A percentile compares a stretch with the other conserved stretches of the same genome.
phyloP scores from a whole-genome alignment of 1,140 invertebrate genomes.

The Eufriesea mexicana region DNA sequence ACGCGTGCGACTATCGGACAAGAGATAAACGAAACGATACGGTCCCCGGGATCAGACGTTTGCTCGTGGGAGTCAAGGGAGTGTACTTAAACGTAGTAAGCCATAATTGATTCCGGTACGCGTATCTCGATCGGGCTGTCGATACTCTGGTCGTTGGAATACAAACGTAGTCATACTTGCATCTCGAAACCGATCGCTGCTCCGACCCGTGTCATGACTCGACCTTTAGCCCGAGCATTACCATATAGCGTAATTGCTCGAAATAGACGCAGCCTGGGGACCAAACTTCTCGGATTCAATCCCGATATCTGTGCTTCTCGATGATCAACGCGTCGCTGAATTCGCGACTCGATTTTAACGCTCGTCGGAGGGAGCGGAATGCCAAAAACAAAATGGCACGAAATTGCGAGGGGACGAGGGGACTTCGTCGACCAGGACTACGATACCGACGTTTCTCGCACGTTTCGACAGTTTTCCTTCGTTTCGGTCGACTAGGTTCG shows the following conservation, averaged over 20 bases:
- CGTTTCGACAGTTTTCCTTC: slow-evolving; percentile 11
- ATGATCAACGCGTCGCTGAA: neutral
- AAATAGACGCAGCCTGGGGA: neutral
- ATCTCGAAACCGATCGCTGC: neutral
- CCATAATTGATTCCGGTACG: neutral
- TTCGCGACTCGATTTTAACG: neutral
- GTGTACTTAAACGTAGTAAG: too few species aligned
- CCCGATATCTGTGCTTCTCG: neutral
- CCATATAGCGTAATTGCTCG: slow-evolving; percentile 3
- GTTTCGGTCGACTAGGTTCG: neutral
- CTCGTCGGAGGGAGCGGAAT: too few species aligned
- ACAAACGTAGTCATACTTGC: neutral
- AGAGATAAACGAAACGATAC: too few species aligned
- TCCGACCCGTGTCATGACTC: slow-evolving; percentile 14
- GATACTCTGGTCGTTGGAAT: neutral
- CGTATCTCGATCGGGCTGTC: neutral
- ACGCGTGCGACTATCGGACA: too few species aligned
- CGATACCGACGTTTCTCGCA: neutral
- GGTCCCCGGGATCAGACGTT: neutral
- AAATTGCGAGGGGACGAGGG: neutral
- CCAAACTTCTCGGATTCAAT: neutral
- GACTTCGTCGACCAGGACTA: neutral
- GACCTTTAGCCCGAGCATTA: slow-evolving; percentile 1
- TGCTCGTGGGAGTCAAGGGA: neutral
- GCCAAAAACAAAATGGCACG: neutral